Evolutionary conservation across 2,888 invertebrate species (phyloP).

Genomic region (Scaptomyza cyrtandrae): DNA sequence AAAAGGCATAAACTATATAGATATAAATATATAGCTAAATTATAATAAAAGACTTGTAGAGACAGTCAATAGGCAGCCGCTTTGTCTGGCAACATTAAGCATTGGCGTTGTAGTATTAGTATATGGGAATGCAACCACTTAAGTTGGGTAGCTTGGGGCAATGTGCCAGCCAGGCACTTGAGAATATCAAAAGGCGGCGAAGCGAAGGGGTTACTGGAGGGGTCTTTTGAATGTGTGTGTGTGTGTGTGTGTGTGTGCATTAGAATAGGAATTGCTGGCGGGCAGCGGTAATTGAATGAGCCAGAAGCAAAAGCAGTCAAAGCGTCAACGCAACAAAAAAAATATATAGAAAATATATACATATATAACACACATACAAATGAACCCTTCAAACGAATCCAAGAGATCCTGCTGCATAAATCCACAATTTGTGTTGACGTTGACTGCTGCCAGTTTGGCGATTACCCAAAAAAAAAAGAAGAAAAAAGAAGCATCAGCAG

Average conservation of each 20-base stretch:
- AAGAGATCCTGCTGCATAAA: constrained; percentile 38
- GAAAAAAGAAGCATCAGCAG: not conserved
- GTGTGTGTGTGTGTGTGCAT: constrained; percentile 28
- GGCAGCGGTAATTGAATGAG: constrained; percentile 76
- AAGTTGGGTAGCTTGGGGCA: constrained; percentile 52
- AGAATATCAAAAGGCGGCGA: constrained; percentile 52
- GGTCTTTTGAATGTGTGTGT: not conserved
- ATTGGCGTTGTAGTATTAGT: constrained; percentile 4
- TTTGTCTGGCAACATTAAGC: constrained; percentile 34
- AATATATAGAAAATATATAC: constrained; percentile 13
- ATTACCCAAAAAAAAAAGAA: constrained; percentile 34
- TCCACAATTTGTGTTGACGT: constrained; percentile 21
- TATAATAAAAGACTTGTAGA: constrained; percentile 56
- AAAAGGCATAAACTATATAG: not conserved
- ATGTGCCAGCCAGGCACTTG: constrained; percentile 72
- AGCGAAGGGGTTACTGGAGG: not conserved
- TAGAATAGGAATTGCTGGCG: constrained; percentile 61
- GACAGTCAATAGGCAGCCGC: constrained; percentile 32
- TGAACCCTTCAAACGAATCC: constrained; percentile 70
- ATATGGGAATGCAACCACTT: constrained; percentile 35
- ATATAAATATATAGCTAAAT: constrained; percentile 32
- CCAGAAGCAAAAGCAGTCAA: constrained; percentile 46
- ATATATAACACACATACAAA: constrained; percentile 44
- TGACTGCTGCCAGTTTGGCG: constrained; percentile 67
- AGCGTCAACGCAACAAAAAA: constrained; percentile 43